Percentiles rank a stretch among this genome's conserved stretches.
Conservation (phyloP, 2,797 vertebrate genomes). For the Tapera naevia region DNA sequence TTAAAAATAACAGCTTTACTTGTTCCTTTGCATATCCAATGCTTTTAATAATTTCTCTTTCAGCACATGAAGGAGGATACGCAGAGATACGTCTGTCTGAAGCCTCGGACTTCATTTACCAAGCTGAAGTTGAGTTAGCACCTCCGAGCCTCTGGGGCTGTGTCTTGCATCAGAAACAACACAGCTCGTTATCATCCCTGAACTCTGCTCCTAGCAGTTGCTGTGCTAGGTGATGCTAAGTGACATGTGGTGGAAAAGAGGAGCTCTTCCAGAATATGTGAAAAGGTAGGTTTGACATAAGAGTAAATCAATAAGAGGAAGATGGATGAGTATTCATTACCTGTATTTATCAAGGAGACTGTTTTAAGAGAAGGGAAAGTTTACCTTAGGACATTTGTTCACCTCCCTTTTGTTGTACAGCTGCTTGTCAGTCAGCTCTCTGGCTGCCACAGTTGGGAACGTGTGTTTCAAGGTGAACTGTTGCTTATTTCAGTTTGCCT, state of each 20-base stretch:
- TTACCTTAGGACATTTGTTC: slow-evolving; percentile 26
- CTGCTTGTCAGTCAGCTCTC: slow-evolving; percentile 19
- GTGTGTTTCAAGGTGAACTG: slow-evolving; percentile 59
- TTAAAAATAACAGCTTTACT: slow-evolving; percentile 1
- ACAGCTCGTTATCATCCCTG: not conserved
- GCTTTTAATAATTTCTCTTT: not conserved
- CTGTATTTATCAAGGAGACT: not conserved
- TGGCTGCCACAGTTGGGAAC: not conserved
- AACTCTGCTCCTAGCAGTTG: not conserved
- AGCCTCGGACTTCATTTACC: slow-evolving; percentile 18
- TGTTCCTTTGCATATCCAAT: not conserved
- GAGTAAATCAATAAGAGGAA: slow-evolving; percentile 53
- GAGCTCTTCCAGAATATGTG: slow-evolving; percentile 3
- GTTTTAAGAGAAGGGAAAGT: slow-evolving; percentile 26
- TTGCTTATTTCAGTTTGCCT: slow-evolving; percentile 51
- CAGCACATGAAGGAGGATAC: not conserved
- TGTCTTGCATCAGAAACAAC: slow-evolving; percentile 32
- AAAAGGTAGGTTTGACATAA: slow-evolving; percentile 31
- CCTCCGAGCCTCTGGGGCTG: not conserved
- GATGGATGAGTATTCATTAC: slow-evolving; percentile 56
- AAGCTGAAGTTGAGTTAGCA: slow-evolving; percentile 34
- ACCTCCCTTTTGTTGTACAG: not conserved
- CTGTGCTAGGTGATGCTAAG: not conserved
- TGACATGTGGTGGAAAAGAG: slow-evolving; percentile 10
- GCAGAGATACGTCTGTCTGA: not conserved